Base-by-base conservation (phyloP, 2,888 invertebrate genomes). In the Apamea monoglypha region DNA sequence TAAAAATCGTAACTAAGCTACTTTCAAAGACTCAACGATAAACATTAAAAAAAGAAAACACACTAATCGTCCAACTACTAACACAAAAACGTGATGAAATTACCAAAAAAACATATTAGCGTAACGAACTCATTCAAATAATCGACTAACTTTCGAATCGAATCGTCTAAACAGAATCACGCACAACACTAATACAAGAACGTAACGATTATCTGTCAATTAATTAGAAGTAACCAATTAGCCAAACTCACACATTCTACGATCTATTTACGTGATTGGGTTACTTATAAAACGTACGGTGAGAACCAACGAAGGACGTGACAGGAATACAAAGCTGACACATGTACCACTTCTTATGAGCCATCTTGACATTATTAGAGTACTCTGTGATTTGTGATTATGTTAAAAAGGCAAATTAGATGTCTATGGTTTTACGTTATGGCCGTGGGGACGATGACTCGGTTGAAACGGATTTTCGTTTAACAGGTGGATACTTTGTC, bases 181-280 rank as follows among this genome's bases (percentile, higher is more conserved):
- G 79, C 77, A 77, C 87, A 80, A 61, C 81, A 80, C 81, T 85
- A 81, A 74, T 68, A 75, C 74, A 72, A 63, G 68, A 90, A 91
- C 86, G 76, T 74, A 87, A 88, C 91, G 86, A 93, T 94, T 93
- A 94, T 93, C 94, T 92, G 93, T 88, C 88, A 90, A 91, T 92
- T 91, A 92, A 94, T 89, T 89, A 89, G 78, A 94, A 94, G 93
- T 91, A 92, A 93, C 92, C 93, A 95, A 94, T 94, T 94, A 94
- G 91, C 86, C 89, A 90, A 93, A 94, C 91, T 92, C 86, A 90
- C 92, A 92, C 90, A 84, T 88, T 87, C 88, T 83, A 78, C 92
- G 93, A 91, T 94, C 94, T 92, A 92, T 85, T 92, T 95, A 96
- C 96, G 95, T 96, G 96, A 90, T 80, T 47, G 36, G 94, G 74